These are phyloP conservation scores for Eurystomus gularis DNA, from an alignment of 2,113 vertebrate species.

Conservation along the genomic window DNA sequence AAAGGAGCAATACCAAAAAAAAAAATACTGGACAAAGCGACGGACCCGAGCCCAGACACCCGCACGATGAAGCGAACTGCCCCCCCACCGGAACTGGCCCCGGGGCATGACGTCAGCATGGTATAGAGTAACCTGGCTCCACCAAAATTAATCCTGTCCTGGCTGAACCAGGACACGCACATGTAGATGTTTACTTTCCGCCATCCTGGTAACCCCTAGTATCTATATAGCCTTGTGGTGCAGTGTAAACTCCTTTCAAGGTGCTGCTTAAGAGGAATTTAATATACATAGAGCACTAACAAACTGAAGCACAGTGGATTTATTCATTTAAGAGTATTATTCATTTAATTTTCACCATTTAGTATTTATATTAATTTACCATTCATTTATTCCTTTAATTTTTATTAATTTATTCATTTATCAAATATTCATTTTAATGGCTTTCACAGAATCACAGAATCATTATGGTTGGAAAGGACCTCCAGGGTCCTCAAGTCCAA, in stretches of 20 bases:
- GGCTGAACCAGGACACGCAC: too few relatives aligned
- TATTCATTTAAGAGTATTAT: conserved; percentile 77
- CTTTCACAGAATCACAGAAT: too few relatives aligned
- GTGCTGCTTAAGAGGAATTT: conserved; percentile 43
- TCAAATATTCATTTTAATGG: conserved; percentile 80
- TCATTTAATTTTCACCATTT: conserved; percentile 77
- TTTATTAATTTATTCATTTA: conserved; percentile 79
- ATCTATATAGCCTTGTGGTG: background rate
- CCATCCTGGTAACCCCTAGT: background rate
- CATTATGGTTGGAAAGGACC: too few relatives aligned
- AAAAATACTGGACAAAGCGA: too few relatives aligned
- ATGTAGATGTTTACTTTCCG: background rate
- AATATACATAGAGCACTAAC: conserved; percentile 33
- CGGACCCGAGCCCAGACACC: too few relatives aligned
- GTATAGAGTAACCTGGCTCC: too few relatives aligned
- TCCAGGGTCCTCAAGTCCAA: too few relatives aligned
- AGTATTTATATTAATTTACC: conserved; percentile 73
- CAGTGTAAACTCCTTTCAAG: conserved; percentile 45
- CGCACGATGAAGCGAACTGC: too few relatives aligned
- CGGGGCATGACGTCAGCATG: too few relatives aligned
- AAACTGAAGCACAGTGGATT: conserved; percentile 59
- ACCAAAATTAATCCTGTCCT: too few relatives aligned
- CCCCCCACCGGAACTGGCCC: too few relatives aligned
- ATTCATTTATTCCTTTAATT: conserved; percentile 78
- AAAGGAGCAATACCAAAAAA: too few relatives aligned